Evolutionary conservation across 2,797 vertebrate genomes (phyloP), one percentile per base, ranked within the genome.

Genomic region (Sibirionetta formosa): DNA sequence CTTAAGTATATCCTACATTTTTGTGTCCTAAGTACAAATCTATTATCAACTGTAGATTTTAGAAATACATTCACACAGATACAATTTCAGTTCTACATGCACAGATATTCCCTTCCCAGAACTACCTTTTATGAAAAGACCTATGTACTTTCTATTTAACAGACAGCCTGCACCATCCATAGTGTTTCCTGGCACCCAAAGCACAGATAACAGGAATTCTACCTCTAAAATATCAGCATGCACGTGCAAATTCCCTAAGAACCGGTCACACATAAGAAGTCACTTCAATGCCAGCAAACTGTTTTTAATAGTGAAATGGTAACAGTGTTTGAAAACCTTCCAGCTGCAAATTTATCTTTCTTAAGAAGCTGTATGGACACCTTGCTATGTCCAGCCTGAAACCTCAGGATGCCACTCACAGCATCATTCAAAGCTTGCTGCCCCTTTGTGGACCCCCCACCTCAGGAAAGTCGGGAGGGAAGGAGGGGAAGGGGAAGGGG

Each of bases 361-460:
- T 83, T 69, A 79, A 84, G 58, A 95, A 83, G 60, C 71, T 66
- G 78, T 60, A 88, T 0, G 4, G 51, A 10, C 26, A 60, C 53
- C 29, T 95, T 93, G 72, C 2, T 50, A 87, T 54, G 88, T 91
- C 50, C 56, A 94, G 61, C 44, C 42, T 31, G 33, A 68, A 96
- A 95, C 81, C 87, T 72, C 1, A 0, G 35, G 20, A 86, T 70
- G 48, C 82, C 35, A 23, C 40, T 96, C 35, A 88, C 35, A 87
- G 73, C 18, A 8, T 16, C 10, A 88, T 86, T 96, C 93, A 95
- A 96, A 96, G 96, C 96, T 94, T 90, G 92, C 82, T 96, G 98
- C 98, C 99, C 98, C 98, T 99, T 98, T 99, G 98, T 98, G 99
- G 98, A 99, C 98, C 98, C 98, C 94, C 96, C 96, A 16, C 26